These are phyloP conservation scores for Ceratina japonica DNA, from an alignment of 1,140 invertebrate species.

Conservation along the genomic window DNA sequence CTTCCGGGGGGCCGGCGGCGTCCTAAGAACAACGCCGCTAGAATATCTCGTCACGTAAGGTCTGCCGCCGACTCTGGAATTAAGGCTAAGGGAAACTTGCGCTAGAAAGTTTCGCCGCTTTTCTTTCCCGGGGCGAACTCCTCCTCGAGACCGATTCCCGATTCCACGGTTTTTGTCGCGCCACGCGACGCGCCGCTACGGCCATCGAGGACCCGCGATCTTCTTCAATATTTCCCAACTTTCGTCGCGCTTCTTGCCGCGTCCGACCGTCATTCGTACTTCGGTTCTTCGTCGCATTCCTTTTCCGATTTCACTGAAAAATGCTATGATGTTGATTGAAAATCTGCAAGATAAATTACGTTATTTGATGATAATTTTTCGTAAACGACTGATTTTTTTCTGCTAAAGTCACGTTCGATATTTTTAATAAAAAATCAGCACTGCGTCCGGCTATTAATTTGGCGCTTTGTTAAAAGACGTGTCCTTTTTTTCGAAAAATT, in stretches of 20 bases:
- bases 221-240: slow-evolving; percentile 36
- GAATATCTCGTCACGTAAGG: slow-evolving; percentile 64
- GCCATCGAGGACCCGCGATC: slow-evolving; percentile 33
- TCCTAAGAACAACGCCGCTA: slow-evolving; percentile 52
- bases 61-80: slow-evolving; percentile 41
- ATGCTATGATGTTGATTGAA: too few species aligned
- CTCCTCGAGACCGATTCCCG: slow-evolving; percentile 31
- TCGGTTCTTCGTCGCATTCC: neutral
- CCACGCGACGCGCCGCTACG: neutral
- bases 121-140: slow-evolving; percentile 45
- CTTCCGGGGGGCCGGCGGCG: slow-evolving; percentile 24
- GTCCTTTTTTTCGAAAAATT: neutral
- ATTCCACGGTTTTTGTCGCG: slow-evolving; percentile 36
- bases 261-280: neutral
- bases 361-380: neutral
- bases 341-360: too few species aligned
- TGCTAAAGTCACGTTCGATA: neutral
- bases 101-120: slow-evolving; percentile 45
- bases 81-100: slow-evolving; percentile 60
- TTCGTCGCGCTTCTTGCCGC: slow-evolving; percentile 3
- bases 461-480: neutral
- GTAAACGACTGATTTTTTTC: neutral
- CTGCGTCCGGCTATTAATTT: neutral
- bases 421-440: slow-evolving; percentile 7
- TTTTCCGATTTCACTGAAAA: neutral